These are phyloP conservation scores for Theocolax elegans DNA, from an alignment of 1,140 invertebrate species.

Conservation along the genomic window DNA sequence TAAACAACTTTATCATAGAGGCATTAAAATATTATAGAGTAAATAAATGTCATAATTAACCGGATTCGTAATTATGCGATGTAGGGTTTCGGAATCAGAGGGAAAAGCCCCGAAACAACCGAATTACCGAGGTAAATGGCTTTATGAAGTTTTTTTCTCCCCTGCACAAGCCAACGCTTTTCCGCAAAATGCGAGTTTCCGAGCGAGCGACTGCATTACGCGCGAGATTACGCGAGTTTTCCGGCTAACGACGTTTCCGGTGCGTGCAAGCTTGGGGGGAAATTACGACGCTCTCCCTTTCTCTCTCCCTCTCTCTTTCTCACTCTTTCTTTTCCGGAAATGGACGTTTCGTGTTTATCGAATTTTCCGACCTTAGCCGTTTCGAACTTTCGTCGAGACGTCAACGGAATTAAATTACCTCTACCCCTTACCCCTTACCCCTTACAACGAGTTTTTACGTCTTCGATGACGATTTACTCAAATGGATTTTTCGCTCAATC, in stretches of 20 bases:
- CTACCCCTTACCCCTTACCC: no score
- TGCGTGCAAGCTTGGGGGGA: background rate
- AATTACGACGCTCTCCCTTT: background rate
- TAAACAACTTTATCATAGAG: no score
- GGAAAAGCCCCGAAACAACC: background rate
- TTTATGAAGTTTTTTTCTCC: conserved; percentile 6
- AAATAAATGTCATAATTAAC: background rate
- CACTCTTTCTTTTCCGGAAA: background rate
- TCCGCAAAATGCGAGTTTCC: background rate
- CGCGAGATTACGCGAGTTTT: background rate
- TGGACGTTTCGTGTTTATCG: background rate
- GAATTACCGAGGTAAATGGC: conserved; percentile 8
- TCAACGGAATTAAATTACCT: background rate
- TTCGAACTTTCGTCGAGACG: background rate
- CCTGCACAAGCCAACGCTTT: background rate
- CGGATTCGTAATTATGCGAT: background rate
- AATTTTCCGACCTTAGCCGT: background rate
- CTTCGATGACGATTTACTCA: no score
- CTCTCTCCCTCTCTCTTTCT: no score
- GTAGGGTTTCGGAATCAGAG: background rate
- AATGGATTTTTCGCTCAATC: no score
- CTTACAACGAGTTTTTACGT: no score
- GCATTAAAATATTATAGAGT: background rate
- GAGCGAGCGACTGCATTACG: background rate
- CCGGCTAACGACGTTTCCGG: background rate